These are phyloP conservation scores for Sylvia atricapilla DNA, from an alignment of 2,113 vertebrate genomes.

Conservation along the genomic window DNA sequence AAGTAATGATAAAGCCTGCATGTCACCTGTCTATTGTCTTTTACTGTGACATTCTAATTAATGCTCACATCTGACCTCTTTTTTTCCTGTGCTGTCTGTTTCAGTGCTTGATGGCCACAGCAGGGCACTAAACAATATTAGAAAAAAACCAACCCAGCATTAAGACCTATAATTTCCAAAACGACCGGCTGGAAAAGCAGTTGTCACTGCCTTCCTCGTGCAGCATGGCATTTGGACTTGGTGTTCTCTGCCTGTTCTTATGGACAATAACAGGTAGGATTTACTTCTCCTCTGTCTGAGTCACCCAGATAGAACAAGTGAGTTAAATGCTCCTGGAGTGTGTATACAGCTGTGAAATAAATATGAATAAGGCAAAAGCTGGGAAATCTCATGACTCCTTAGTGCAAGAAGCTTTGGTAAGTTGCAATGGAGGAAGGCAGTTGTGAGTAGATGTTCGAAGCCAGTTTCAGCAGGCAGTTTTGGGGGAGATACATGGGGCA, in stretches of 20 bases:
- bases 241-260: conserved; percentile 38
- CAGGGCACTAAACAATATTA: neutral
- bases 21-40: neutral
- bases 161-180: neutral
- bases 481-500: neutral
- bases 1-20: neutral
- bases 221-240: conserved; percentile 44
- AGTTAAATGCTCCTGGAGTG: neutral
- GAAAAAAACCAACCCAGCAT: neutral
- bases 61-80: neutral
- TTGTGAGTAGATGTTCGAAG: neutral
- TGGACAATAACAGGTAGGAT: conserved; percentile 66
- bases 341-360: neutral
- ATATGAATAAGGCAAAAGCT: neutral
- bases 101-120: conserved; percentile 24
- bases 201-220: neutral
- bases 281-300: neutral
- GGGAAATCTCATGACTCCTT: neutral
- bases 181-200: neutral
- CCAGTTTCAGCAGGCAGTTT: neutral
- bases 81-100: conserved; percentile 43
- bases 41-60: neutral
- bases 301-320: neutral
- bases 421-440: neutral
- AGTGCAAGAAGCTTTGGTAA: neutral